phyloP scores from a whole-genome alignment of 2,797 vertebrate genomes.

The Echeneis naucrates region DNA sequence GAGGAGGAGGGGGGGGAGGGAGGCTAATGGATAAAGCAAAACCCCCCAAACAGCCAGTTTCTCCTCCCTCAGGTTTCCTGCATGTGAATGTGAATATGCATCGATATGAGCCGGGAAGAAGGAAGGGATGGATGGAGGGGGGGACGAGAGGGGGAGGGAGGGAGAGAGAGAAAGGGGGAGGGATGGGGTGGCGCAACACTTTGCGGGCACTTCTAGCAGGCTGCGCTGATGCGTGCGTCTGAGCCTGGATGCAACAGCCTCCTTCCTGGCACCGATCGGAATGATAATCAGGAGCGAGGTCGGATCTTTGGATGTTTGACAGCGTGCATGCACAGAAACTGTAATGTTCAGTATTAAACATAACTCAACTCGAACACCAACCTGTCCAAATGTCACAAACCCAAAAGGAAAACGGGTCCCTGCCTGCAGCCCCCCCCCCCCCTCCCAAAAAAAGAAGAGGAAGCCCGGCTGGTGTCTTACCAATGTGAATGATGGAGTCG shows the following conservation, averaged over 20 bases:
- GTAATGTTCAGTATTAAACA: conserved; percentile 3
- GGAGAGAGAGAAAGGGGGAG: background rate
- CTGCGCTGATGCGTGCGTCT: conserved; percentile 50
- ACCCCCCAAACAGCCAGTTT: conserved; percentile 67
- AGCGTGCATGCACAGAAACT: conserved; percentile 22
- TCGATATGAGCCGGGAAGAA: background rate
- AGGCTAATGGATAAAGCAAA: conserved; percentile 39
- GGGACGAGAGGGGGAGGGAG: background rate
- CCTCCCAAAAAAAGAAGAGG: conserved; percentile 12
- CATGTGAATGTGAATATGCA: conserved; percentile 33
- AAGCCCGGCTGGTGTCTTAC: conserved; percentile 85
- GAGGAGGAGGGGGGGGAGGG: conserved; percentile 1
- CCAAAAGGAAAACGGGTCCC: background rate
- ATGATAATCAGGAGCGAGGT: conserved; percentile 43
- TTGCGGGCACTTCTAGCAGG: conserved; percentile 52
- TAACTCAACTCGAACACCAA: conserved; percentile 33
- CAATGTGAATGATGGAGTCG: conserved; percentile 99
- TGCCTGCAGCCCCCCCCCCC: conserved; percentile 12
- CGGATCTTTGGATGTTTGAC: background rate
- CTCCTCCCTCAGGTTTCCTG: conserved; percentile 30
- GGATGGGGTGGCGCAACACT: conserved; percentile 53
- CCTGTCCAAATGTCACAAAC: background rate
- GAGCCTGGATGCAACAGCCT: conserved; percentile 65
- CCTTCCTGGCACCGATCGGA: conserved; percentile 39
- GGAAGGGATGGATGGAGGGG: background rate